Evolutionary conservation across 2,113 vertebrate genomes (phyloP).

Genomic region (Melierax canorus): DNA sequence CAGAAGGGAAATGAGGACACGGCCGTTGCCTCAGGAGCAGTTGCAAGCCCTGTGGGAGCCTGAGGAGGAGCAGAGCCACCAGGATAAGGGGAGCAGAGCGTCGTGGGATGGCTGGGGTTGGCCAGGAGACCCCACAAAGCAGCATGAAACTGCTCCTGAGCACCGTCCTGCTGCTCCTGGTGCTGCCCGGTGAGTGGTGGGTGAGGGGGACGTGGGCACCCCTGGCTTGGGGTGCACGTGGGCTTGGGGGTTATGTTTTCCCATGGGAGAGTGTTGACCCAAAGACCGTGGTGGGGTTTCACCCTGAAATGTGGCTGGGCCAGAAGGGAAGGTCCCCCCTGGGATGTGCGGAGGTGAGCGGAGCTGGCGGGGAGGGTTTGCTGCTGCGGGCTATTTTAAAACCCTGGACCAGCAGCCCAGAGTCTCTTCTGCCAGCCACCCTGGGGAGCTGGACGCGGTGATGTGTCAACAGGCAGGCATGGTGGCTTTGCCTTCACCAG

Average conservation of each 20-base stretch:
- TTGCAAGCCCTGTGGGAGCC: background rate
- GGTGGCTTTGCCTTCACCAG: background rate
- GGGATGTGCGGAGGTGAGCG: background rate
- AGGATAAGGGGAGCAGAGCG: fast-evolving
- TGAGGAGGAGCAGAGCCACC: background rate
- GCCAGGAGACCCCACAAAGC: background rate
- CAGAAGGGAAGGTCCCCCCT: background rate
- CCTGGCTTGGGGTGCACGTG: fast-evolving
- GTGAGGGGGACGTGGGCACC: fast-evolving
- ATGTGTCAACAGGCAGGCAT: fast-evolving
- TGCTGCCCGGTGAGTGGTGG: background rate
- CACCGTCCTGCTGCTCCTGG: background rate
- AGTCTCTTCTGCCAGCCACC: background rate
- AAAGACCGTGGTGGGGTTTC: background rate
- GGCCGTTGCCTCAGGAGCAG: background rate
- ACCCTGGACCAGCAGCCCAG: too few relatives aligned
- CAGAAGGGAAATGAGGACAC: background rate
- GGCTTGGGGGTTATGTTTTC: background rate
- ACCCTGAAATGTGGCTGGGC: background rate
- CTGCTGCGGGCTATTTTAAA: background rate
- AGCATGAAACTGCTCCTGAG: background rate
- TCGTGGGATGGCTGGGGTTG: background rate
- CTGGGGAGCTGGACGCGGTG: fast-evolving
- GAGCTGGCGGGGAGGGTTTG: background rate
- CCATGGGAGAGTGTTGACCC: background rate